These are phyloP conservation scores for Hippopotamus amphibius DNA, from an alignment of 2,113 vertebrate genomes.

Conservation along the genomic window DNA sequence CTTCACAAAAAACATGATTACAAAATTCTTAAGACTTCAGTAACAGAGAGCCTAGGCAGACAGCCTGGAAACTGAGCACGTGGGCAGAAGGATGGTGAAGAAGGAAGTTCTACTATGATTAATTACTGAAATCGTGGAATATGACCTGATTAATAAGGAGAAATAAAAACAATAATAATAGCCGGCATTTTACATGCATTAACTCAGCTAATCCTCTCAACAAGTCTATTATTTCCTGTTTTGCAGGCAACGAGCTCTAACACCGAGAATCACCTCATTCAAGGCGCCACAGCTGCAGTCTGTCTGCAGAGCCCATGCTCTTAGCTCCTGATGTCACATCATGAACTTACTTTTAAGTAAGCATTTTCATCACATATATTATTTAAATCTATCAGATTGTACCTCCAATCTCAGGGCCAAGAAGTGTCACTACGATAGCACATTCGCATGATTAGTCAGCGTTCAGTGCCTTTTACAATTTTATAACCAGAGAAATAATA, in stretches of 20 bases:
- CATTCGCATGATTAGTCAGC: not conserved
- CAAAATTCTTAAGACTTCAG: not conserved
- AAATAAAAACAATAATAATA: constrained; percentile 41
- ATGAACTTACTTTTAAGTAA: constrained; percentile 14
- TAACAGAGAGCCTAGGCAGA: not conserved
- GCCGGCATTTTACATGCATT: not conserved
- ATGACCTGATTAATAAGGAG: constrained; percentile 7
- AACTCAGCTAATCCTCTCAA: not conserved
- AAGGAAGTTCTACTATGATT: not conserved
- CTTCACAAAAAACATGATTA: not conserved
- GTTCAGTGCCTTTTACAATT: not conserved
- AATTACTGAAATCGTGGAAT: constrained; percentile 5
- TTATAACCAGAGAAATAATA: not conserved
- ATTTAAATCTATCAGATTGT: constrained; percentile 23
- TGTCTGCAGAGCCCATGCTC: not conserved
- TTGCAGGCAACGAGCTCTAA: not conserved
- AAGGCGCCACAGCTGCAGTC: not conserved
- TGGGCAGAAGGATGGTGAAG: not conserved
- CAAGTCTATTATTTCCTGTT: not conserved
- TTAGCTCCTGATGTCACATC: not conserved
- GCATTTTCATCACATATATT: not conserved
- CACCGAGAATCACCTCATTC: not conserved
- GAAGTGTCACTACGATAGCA: not conserved
- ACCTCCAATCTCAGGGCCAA: not conserved
- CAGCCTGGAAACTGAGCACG: not conserved